These are phyloP conservation scores for Syrphus vitripennis DNA, from an alignment of 2,888 invertebrate species.

Conservation along the genomic window DNA sequence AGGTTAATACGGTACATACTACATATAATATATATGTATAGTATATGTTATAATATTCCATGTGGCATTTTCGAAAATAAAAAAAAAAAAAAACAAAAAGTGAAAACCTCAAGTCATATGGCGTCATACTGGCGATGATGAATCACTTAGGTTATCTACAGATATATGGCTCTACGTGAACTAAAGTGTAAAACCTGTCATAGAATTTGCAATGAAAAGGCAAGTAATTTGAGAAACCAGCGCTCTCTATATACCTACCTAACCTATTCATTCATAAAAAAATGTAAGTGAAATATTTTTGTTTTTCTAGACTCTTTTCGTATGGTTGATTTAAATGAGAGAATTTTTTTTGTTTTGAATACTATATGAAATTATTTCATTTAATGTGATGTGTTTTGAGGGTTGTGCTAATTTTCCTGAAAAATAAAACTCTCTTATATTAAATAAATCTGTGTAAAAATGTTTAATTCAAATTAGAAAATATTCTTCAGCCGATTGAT, in stretches of 20 bases:
- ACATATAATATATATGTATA: background rate
- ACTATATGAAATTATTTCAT: background rate
- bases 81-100: slow-evolving; percentile 4
- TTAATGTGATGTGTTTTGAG: background rate
- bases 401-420: slow-evolving; percentile 4
- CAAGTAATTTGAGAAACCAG: slow-evolving; percentile 29
- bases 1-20: slow-evolving; percentile 6
- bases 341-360: background rate
- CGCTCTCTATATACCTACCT: no score
- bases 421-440: background rate
- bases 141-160: background rate
- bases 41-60: background rate
- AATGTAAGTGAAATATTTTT: background rate
- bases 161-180: background rate
- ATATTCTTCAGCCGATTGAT: background rate
- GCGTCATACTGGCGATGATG: slow-evolving; percentile 22
- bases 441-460: no score
- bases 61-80: slow-evolving; percentile 1
- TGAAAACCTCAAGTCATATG: slow-evolving; percentile 16
- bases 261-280: slow-evolving; percentile 34
- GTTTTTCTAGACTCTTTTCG: background rate
- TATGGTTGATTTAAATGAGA: background rate
- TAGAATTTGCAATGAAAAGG: slow-evolving; percentile 36
- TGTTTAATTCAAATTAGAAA: background rate
- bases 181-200: background rate